Base-by-base conservation (phyloP, 2,888 invertebrate species). In the Ryuthela nishihirai region DNA sequence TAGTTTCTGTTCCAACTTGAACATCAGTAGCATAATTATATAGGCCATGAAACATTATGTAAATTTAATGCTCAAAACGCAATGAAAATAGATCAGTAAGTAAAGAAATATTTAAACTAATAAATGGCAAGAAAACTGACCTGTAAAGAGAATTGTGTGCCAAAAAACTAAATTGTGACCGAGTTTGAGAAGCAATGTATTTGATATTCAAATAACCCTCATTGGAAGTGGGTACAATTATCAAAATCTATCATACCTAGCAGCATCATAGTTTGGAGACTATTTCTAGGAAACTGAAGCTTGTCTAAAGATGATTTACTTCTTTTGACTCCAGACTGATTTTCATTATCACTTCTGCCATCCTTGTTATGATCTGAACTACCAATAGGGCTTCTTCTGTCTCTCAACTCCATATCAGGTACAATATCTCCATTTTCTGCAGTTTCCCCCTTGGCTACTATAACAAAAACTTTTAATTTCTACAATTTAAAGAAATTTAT, bases 251-350 rank as follows among this genome's bases (percentile, higher is more conserved):
- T 41, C 69, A 68, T 70, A 79, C 80, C 80, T 39, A 80, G 72
- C 53, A 79, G 73, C 70, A 79, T 78, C 47, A 80, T 72, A 45
- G 77, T 78, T 56, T 82, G 83, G 1, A 94, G 77, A 52, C 87
- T 79, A 3, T 82, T 80, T 29, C 92, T 78, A 0, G 88, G 85
- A 40, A 88, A 78, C 0, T 85, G 79, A 10, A 91, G 76, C 67
- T 87, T 85, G 65, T 90, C 91, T 68, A 85, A 87, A 54, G 83
- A 83, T 9, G 80, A 63, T 53, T 67, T 67, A 26, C 70, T 70
- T 48, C 67, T 50, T 39, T 68, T 70, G 78, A 70, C 69, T 43
- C 55, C 59, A 63, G 78, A 71, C 65, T 71, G 68, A 48, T 73
- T 73, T 4, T 73, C 74, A 55, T 76, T 46, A 70, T 75, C 69